Evolutionary conservation across 2,797 vertebrate species (phyloP).

Genomic region (Synaphobranchus kaupii): DNA sequence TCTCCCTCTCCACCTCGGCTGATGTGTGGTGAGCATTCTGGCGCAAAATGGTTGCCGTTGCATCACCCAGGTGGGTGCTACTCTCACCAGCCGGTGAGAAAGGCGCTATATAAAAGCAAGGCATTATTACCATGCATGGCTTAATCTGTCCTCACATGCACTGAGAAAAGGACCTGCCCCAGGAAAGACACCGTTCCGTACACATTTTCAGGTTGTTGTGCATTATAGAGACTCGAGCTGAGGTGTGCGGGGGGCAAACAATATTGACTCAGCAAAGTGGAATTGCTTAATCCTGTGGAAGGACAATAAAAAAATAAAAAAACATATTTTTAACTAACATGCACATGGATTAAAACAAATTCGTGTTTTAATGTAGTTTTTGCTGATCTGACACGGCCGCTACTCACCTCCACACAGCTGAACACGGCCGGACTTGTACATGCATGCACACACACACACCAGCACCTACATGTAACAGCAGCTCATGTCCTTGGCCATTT

Average conservation of each 20-base stretch:
- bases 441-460: slow-evolving; percentile 14
- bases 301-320: background rate
- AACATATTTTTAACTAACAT: background rate
- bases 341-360: background rate
- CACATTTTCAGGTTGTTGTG: background rate
- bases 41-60: too few relatives aligned
- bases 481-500: background rate
- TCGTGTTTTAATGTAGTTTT: background rate
- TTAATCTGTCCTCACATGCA: background rate
- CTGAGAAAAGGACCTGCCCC: background rate
- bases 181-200: background rate
- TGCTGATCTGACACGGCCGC: background rate
- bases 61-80: too few relatives aligned
- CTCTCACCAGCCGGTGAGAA: too few relatives aligned
- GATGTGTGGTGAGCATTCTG: too few relatives aligned
- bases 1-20: too few relatives aligned
- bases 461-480: background rate
- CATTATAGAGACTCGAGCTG: background rate
- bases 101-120: too few relatives aligned
- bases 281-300: background rate
- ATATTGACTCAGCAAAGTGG: background rate
- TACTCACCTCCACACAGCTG: background rate
- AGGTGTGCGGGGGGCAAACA: background rate
- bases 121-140: background rate
- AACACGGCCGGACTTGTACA: background rate